A percentile compares a stretch with the other conserved stretches of the same genome.
These are phyloP conservation scores for Eublepharis macularius DNA, from an alignment of 2,113 vertebrate genomes.

Conservation along the genomic window DNA sequence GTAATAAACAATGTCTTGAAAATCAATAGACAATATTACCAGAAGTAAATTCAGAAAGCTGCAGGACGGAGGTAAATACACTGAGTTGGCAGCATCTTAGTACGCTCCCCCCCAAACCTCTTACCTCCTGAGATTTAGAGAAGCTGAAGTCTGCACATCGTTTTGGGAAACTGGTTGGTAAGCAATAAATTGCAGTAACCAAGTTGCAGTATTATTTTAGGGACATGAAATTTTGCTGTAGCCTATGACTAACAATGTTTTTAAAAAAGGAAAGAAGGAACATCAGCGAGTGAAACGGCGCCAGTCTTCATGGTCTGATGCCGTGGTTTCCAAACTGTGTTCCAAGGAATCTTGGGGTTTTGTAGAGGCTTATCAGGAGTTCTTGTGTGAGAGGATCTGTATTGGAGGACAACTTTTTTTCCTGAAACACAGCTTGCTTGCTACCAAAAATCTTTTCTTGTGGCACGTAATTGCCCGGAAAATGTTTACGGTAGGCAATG, in stretches of 20 bases:
- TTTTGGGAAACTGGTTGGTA: slow-evolving; percentile 17
- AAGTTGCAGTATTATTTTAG: slow-evolving; percentile 23
- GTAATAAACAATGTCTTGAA: slow-evolving; percentile 14
- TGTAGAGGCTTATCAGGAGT: background rate
- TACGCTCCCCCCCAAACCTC: background rate
- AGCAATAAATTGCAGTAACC: slow-evolving; percentile 13
- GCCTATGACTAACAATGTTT: background rate
- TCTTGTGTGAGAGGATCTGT: background rate
- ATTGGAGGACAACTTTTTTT: no score
- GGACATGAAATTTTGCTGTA: background rate
- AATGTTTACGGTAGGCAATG: no score
- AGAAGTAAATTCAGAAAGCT: slow-evolving; percentile 12
- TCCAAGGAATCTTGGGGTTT: background rate
- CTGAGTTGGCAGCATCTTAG: slow-evolving; percentile 5
- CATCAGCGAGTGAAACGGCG: background rate
- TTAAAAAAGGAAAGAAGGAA: background rate
- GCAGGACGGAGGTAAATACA: background rate
- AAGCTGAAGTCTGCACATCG: slow-evolving; percentile 18
- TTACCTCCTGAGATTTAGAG: background rate
- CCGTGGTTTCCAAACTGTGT: background rate
- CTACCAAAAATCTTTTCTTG: background rate
- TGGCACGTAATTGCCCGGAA: no score
- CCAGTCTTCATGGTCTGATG: background rate
- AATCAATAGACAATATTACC: slow-evolving; percentile 23
- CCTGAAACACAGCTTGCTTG: no score